A percentile compares a stretch with the other conserved stretches of the same genome.
Evolutionary conservation across 2,888 invertebrate genomes (phyloP).

Genomic region (Brachylomia viminalis): DNA sequence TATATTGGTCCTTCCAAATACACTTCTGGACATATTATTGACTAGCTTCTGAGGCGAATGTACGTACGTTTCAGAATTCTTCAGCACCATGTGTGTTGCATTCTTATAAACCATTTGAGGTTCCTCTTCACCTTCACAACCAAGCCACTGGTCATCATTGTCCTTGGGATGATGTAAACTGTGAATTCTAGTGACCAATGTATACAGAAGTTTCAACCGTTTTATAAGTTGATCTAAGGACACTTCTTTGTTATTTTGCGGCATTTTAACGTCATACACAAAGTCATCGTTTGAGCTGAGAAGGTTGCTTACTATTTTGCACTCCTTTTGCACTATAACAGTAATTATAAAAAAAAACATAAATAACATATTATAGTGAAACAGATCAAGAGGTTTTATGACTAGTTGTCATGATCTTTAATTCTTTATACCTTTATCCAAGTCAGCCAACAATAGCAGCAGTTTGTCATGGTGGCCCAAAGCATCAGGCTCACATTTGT

Average conservation of each 20-base stretch:
- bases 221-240: constrained; percentile 79
- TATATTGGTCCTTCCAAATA: constrained; percentile 81
- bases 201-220: constrained; percentile 83
- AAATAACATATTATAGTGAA: not conserved
- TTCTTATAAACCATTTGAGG: constrained; percentile 68
- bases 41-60: constrained; percentile 73
- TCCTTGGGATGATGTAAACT: constrained; percentile 80
- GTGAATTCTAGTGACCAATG: constrained; percentile 81
- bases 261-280: constrained; percentile 73
- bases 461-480: constrained; percentile 76
- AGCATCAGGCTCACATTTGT: constrained; percentile 82
- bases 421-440: constrained; percentile 79
- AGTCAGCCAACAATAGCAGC: constrained; percentile 76
- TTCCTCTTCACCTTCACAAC: constrained; percentile 72
- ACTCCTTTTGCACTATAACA: constrained; percentile 81
- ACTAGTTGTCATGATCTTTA: not conserved
- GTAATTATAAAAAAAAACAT: not conserved
- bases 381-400: not conserved
- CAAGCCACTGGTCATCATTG: constrained; percentile 79
- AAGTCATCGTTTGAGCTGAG: constrained; percentile 74
- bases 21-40: constrained; percentile 77
- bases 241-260: constrained; percentile 69
- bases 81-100: constrained; percentile 77
- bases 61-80: constrained; percentile 77
- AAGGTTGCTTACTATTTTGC: constrained; percentile 84